Percentiles rank a stretch among this genome's conserved stretches.
phyloP scores from a whole-genome alignment of 2,888 invertebrate species.

The Sympetrum striolatum region DNA sequence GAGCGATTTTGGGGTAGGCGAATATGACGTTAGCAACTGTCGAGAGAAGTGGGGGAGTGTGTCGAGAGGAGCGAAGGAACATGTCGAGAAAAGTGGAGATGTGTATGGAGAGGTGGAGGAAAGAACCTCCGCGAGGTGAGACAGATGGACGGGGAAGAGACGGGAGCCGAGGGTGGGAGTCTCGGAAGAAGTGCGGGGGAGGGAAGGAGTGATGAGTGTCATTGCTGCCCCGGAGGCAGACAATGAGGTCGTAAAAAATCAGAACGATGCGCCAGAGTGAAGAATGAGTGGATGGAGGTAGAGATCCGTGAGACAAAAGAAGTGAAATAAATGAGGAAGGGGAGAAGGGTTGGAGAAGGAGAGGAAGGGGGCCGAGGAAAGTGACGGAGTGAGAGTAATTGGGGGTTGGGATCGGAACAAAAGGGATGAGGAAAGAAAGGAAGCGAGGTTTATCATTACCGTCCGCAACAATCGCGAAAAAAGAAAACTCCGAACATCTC shows the following conservation, averaged over 20 bases:
- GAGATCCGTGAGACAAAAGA: not conserved
- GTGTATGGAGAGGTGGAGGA: not conserved
- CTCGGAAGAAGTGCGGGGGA: not conserved
- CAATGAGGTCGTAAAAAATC: not conserved
- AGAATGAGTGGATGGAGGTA: not conserved
- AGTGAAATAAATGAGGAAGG: not conserved
- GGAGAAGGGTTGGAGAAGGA: not conserved
- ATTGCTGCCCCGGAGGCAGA: not conserved
- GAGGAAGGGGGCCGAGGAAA: not conserved
- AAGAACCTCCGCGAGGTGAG: not conserved
- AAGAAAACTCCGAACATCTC: too few species aligned
- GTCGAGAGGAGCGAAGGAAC: not conserved
- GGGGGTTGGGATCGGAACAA: not conserved
- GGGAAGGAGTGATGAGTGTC: not conserved
- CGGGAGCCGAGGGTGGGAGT: too few species aligned
- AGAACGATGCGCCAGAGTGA: not conserved
- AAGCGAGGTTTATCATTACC: not conserved
- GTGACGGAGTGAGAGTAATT: not conserved
- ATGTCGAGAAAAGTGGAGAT: not conserved
- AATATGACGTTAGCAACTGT: not conserved
- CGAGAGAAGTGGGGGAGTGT: not conserved
- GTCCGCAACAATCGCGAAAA: not conserved
- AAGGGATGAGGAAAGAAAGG: not conserved
- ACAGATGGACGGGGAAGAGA: not conserved
- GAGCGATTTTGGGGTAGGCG: not conserved